Percentiles rank a stretch among this genome's conserved stretches.
Conservation (phyloP, 2,113 vertebrate genomes). For the Colossoma macropomum region DNA sequence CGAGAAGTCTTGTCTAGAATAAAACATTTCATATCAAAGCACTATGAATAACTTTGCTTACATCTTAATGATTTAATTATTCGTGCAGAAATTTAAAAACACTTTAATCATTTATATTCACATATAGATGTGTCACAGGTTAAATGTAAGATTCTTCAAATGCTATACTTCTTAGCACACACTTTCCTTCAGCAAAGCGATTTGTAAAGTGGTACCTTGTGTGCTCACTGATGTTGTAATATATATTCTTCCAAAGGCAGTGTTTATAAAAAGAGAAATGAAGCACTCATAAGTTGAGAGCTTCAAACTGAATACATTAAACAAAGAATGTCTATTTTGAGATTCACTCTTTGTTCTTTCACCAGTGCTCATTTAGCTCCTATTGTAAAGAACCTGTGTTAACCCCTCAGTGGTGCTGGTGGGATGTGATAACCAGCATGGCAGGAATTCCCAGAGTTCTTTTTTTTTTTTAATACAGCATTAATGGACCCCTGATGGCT, state of each 20-base stretch:
- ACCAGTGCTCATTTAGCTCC: background rate
- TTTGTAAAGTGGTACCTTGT: background rate
- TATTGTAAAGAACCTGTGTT: background rate
- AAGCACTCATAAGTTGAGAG: background rate
- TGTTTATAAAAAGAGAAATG: background rate
- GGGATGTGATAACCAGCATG: background rate
- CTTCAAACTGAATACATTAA: background rate
- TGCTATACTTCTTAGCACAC: no score
- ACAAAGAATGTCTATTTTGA: background rate
- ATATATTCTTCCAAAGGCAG: background rate
- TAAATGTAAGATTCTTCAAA: no score
- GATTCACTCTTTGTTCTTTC: background rate
- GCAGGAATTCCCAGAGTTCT: background rate
- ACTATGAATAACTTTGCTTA: no score
- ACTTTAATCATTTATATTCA: no score
- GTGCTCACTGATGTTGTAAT: background rate
- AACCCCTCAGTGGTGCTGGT: background rate
- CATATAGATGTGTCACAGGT: no score
- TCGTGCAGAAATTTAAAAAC: no score
- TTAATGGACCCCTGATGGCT: background rate
- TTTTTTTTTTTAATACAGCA: background rate
- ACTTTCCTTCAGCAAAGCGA: no score
- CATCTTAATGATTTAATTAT: no score
- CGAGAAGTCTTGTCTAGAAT: no score
- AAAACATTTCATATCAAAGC: no score